Percentiles rank a stretch among this genome's conserved stretches.
Conservation (phyloP, 2,888 invertebrate species). For the Pseudococcus longispinus region DNA sequence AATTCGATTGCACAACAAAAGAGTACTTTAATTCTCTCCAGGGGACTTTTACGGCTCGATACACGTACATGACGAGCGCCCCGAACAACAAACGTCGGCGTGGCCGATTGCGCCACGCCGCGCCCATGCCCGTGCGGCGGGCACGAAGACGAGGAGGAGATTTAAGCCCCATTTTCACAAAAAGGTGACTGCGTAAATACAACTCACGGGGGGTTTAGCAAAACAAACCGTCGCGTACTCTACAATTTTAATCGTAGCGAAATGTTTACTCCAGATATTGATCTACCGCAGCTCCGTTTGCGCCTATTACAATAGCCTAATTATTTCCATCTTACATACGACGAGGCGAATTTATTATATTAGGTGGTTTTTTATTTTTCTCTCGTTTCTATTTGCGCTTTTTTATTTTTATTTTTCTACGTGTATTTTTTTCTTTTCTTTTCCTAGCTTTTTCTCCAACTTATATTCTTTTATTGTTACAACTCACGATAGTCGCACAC, state of each 20-base stretch:
- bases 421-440: background rate
- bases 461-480: background rate
- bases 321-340: constrained; percentile 28
- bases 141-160: background rate
- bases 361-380: background rate
- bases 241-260: constrained; percentile 44
- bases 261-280: constrained; percentile 49
- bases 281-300: constrained; percentile 30
- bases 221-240: constrained; percentile 52
- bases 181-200: constrained; percentile 55
- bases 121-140: background rate
- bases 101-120: background rate
- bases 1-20: constrained; percentile 56
- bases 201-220: constrained; percentile 50
- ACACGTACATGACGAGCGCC: constrained; percentile 51
- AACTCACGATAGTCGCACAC: constrained; percentile 4
- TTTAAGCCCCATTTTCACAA: constrained; percentile 46
- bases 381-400: background rate
- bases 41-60: constrained; percentile 55
- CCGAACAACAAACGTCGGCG: constrained; percentile 9
- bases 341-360: background rate
- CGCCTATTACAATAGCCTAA: constrained; percentile 47
- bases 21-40: constrained; percentile 56
- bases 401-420: background rate
- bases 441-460: background rate